A percentile compares a stretch with the other conserved stretches of the same genome.
Conservation (phyloP, 2,888 invertebrate species). For the Baronia brevicornis region DNA sequence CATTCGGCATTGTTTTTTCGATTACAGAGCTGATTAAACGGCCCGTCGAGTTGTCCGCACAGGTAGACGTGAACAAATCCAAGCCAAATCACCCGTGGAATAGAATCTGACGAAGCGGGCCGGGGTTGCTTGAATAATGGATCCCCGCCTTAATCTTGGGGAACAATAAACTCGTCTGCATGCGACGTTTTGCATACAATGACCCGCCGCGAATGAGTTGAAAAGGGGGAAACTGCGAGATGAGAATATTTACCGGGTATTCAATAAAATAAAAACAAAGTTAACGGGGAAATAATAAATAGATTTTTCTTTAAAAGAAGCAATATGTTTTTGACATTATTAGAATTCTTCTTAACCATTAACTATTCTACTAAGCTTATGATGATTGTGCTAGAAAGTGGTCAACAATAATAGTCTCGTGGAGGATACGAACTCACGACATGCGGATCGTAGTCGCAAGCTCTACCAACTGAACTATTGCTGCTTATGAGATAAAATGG, state of each 20-base stretch:
- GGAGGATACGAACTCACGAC: too few species aligned
- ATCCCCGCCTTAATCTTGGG: conserved; percentile 59
- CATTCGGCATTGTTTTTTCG: conserved; percentile 56
- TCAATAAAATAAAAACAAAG: too few species aligned
- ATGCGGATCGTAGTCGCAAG: too few species aligned
- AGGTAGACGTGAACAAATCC: conserved; percentile 28
- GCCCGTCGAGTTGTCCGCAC: conserved; percentile 24
- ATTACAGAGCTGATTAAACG: conserved; percentile 66
- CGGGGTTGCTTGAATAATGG: conserved; percentile 55
- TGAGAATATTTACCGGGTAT: conserved; percentile 10
- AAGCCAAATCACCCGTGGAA: conserved; percentile 55
- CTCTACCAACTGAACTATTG: too few species aligned
- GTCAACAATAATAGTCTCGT: too few species aligned
- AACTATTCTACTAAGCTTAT: too few species aligned
- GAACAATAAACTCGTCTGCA: conserved; percentile 62
- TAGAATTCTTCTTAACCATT: too few species aligned
- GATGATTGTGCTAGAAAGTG: too few species aligned
- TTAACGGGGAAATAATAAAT: too few species aligned
- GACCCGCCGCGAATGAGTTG: conserved; percentile 41
- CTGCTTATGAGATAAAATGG: too few species aligned
- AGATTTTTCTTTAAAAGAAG: too few species aligned
- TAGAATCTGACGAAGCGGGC: conserved; percentile 42
- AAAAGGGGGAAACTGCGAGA: conserved; percentile 12
- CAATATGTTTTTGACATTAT: too few species aligned
- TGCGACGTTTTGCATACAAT: conserved; percentile 70